Conservation (phyloP, 2,888 invertebrate genomes). For the Dolichomitus sp. region DNA sequence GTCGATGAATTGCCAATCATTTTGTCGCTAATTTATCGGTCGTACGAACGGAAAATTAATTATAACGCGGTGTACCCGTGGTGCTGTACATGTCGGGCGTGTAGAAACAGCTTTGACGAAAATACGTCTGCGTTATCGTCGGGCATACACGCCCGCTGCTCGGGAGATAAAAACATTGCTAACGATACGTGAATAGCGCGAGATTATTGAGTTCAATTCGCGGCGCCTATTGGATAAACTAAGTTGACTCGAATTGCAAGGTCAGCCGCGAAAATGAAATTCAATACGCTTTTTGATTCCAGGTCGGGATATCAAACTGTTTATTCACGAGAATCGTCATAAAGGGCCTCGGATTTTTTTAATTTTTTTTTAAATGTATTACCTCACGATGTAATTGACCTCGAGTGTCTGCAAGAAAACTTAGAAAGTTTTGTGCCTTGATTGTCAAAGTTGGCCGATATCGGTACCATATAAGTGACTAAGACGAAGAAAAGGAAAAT, state of each 20-base stretch:
- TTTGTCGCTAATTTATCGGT: background rate
- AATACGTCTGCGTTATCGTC: background rate
- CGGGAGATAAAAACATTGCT: background rate
- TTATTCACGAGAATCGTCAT: background rate
- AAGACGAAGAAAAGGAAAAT: background rate
- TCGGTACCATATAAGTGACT: background rate
- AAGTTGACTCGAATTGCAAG: background rate
- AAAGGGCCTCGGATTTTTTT: slow-evolving; percentile 3
- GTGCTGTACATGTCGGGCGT: background rate
- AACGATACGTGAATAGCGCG: slow-evolving; percentile 5
- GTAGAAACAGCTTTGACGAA: background rate
- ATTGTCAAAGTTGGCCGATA: background rate
- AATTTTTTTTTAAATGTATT: background rate
- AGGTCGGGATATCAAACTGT: background rate
- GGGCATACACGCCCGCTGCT: background rate
- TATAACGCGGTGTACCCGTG: background rate
- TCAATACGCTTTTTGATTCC: slow-evolving; percentile 5
- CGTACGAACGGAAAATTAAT: background rate
- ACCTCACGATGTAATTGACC: background rate
- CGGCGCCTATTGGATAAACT: background rate
- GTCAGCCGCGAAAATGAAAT: background rate
- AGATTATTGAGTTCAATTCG: slow-evolving; percentile 5
- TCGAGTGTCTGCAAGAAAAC: background rate
- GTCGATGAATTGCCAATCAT: slow-evolving; percentile 1
- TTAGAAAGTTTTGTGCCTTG: background rate